Conservation (phyloP, 2,797 vertebrate species). For the Remorina albescens region DNA sequence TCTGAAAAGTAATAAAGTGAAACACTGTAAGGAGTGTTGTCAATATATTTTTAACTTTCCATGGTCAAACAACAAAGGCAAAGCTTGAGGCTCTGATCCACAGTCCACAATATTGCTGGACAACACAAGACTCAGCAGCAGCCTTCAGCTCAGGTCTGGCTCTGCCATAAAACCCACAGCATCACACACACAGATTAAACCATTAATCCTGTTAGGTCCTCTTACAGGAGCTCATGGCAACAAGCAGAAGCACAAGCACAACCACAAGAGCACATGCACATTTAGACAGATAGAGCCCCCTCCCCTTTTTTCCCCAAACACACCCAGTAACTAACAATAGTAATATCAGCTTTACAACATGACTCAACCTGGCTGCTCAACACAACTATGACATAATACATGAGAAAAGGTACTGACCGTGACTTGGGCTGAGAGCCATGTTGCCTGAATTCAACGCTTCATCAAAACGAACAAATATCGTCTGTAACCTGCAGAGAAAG, state of each 20-base stretch:
- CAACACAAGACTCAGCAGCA: constrained; percentile 11
- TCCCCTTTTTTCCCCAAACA: constrained; percentile 4
- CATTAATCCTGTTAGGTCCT: constrained; percentile 76
- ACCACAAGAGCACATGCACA: constrained; percentile 53
- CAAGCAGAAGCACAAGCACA: constrained; percentile 58
- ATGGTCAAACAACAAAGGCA: constrained; percentile 10
- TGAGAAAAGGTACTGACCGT: constrained; percentile 86
- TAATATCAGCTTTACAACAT: constrained; percentile 21
- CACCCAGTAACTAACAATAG: constrained; percentile 11
- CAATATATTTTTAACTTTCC: constrained; percentile 7
- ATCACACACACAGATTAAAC: constrained; percentile 55
- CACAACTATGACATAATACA: constrained; percentile 21
- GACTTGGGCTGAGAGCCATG: constrained; percentile 92
- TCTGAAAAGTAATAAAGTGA: constrained; percentile 18
- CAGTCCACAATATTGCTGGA: constrained; percentile 8
- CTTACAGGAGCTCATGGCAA: constrained; percentile 72
- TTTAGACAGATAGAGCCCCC: constrained; percentile 28
- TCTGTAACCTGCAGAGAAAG: constrained; percentile 89
- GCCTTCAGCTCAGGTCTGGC: constrained; percentile 32
- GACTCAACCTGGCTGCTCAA: constrained; percentile 26
- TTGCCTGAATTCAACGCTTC: constrained; percentile 93
- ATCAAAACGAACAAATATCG: constrained; percentile 95
- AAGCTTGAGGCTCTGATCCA: constrained; percentile 1
- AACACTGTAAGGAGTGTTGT: neutral
- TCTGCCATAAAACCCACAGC: constrained; percentile 27